Base-by-base conservation (phyloP, 2,888 invertebrate genomes). In the Molanna angustata region DNA sequence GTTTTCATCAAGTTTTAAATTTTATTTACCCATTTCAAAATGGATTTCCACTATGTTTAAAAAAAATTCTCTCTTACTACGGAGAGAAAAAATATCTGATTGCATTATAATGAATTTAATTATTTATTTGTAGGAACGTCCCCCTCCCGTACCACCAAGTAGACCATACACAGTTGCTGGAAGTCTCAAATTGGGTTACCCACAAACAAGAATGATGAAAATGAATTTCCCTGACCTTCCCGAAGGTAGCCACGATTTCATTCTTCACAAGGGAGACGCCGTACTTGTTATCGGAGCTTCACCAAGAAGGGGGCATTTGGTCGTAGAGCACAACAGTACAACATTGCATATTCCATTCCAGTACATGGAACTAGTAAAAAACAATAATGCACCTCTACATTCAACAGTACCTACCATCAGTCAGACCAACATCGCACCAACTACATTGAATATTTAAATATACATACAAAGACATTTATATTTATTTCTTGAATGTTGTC, bases 201-300 rank as follows among this genome's bases (percentile, higher is more conserved):
- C 95, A 59, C 95, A 95, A 75, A 89, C 86, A 62, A 83, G 95
- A 66, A 79, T 90, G 53, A 92, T 95, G 89, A 90, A 90, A 73
- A 88, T 89, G 80, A 87, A 88, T 62, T 95, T 88, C 76, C 86
- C 87, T 61, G 86, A 85, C 80, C 20, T 56, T 35, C 72, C 72
- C 57, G 79, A 76, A 51, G 74, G 69, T 57, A 70, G 68, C 47
- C 66, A 62, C 56, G 65, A 71, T 67, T 67, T 70, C 22, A 72
- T 76, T 65, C 56, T 60, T 4, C 53, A 59, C 47, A 58, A 58
- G 41, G 94, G 94, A 50, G 93, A 94, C 70, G 79, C 85, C 44
- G 94, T 96, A 60, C 79, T 89, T 52, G 94, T 93, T 45, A 83
- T 94, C 35, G 94, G 94, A 57, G 90, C 93, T 42, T 93, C 94